Base-by-base conservation (phyloP, 1,140 invertebrate genomes). In the Scaptomyza hsui region DNA sequence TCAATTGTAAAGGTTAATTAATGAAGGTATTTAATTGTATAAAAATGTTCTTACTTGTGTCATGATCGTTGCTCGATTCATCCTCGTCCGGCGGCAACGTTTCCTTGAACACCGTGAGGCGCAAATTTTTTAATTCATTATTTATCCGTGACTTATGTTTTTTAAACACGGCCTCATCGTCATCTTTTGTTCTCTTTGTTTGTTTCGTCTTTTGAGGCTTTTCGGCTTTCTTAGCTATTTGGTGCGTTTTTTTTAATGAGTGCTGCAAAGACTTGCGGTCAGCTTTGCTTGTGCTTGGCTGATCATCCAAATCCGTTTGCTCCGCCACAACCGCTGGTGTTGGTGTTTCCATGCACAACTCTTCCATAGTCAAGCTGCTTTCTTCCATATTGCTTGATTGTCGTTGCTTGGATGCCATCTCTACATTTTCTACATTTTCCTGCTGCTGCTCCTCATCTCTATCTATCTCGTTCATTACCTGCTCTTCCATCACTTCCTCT, bases 271-370 rank as follows among this genome's bases (percentile, higher is more conserved):
- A 65, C 10, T 67, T 13, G 3, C 44, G 47, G 37, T 78, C 78
- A 0, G 63, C 67, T 24, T 7, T 39, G 15, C 82, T 86, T 0
- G 82, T 86, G 37, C 82, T 86, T 1, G 82, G 82, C 39, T 65
- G 65, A 0, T 78, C 64, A 16, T 61, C 48, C 16, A 41, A 9
- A 15, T 21, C 9, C 0, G 5, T 51, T 24, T 16, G 10, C 0
- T 21, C 10, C 7, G 16, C 1, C n/a, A 16, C 19, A 5, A 24
- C 1, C 4, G 53, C 56, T 18, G 70, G 63, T 12, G 59, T 48
- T 9, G 57, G 57, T 13, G 56, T 59, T 2, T 42, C 21, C 41
- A 72, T 24, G 3, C 61, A 72, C 15, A 75, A n/a, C 0, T 47
- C 4, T 39, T 67, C 71, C 65, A 80, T 78, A 15, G 41, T 4